Conservation (phyloP, 2,113 vertebrate genomes). For the Cyprinus carpio region DNA sequence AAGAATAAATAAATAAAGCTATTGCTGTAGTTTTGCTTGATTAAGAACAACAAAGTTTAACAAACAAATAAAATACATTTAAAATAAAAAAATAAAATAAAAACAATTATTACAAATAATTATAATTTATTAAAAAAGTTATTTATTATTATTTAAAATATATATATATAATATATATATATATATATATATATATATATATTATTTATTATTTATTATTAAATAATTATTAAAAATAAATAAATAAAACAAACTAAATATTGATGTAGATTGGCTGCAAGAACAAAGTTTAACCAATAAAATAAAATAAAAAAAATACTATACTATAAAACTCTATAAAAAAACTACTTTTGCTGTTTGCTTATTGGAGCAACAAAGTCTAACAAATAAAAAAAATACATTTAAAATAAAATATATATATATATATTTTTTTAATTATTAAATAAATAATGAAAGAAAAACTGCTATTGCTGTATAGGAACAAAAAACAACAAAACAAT, state of each 20-base stretch:
- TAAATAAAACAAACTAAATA: background rate
- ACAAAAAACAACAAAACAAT: background rate
- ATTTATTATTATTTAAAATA: too few species aligned
- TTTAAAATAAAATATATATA: too few species aligned
- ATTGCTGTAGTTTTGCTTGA: background rate
- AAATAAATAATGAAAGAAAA: background rate
- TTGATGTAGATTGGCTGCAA: background rate
- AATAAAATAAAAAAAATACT: background rate
- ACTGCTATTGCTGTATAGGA: background rate
- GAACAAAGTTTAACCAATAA: background rate
- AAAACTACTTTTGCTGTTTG: background rate
- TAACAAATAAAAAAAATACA: background rate
- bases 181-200: too few species aligned
- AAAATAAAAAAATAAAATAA: background rate
- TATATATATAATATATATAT: too few species aligned
- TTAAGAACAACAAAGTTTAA: background rate
- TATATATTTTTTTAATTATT: too few species aligned
- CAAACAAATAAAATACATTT: background rate
- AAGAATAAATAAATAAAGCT: background rate
- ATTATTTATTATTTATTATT: too few species aligned
- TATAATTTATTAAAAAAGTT: too few species aligned
- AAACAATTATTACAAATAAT: too few species aligned
- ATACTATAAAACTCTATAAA: background rate
- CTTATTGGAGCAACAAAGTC: background rate
- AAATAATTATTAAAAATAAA: too few species aligned